phyloP scores from a whole-genome alignment of 2,113 vertebrate species.

The Nannospalax galili region DNA sequence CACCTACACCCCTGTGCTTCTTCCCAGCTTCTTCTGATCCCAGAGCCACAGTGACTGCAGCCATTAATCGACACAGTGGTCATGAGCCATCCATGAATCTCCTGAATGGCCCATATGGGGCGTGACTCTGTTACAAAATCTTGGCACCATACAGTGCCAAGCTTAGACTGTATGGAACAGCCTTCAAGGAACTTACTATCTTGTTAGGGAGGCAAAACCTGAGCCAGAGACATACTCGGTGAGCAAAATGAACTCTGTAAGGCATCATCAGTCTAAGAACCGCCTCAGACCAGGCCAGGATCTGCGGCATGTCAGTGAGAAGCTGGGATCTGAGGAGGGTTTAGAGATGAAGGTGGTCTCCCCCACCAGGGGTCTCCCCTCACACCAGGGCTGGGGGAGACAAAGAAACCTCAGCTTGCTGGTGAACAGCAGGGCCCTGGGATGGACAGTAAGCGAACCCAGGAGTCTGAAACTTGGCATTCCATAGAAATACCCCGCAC shows the following conservation, averaged over 20 bases:
- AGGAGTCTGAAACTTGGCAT: too few relatives aligned
- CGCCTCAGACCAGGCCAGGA: neutral
- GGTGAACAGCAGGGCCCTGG: too few relatives aligned
- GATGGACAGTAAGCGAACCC: neutral
- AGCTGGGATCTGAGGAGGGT: rapidly evolving
- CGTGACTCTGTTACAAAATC: rapidly evolving
- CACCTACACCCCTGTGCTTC: neutral
- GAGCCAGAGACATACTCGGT: neutral
- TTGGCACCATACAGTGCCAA: neutral
- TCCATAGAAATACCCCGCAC: neutral
- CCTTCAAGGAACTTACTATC: neutral
- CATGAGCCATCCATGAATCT: neutral
- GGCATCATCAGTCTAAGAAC: neutral
- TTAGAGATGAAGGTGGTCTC: neutral
- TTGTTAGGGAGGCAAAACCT: neutral
- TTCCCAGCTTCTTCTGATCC: neutral
- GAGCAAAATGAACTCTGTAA: neutral
- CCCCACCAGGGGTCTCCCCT: neutral
- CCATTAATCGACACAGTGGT: neutral
- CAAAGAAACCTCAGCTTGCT: neutral
- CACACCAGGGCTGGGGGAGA: neutral
- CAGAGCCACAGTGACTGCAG: rapidly evolving
- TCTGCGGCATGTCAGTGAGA: neutral
- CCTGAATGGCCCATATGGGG: rapidly evolving
- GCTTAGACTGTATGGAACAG: neutral